A percentile compares a stretch with the other conserved stretches of the same genome.
These are phyloP conservation scores for Mallotus villosus DNA, from an alignment of 2,797 vertebrate species.

Conservation along the genomic window DNA sequence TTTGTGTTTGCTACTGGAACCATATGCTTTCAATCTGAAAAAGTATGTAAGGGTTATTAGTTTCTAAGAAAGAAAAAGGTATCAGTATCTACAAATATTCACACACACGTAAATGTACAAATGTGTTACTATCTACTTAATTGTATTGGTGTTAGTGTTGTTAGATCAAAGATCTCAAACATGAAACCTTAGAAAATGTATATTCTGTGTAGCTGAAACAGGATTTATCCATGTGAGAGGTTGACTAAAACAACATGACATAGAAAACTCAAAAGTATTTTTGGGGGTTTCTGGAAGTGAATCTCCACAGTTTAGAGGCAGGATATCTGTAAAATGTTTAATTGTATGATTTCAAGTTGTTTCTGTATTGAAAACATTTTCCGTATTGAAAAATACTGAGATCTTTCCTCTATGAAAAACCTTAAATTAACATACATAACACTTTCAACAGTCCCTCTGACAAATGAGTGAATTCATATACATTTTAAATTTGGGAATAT, in stretches of 20 bases:
- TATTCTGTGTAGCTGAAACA: slow-evolving; percentile 59
- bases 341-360: slow-evolving; percentile 3
- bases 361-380: slow-evolving; percentile 45
- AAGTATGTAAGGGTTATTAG: slow-evolving; percentile 21
- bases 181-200: slow-evolving; percentile 45
- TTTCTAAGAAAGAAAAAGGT: slow-evolving; percentile 15
- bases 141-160: slow-evolving; percentile 68
- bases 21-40: slow-evolving; percentile 50
- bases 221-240: slow-evolving; percentile 41
- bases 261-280: slow-evolving; percentile 11
- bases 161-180: slow-evolving; percentile 55
- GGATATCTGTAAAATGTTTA: slow-evolving; percentile 26
- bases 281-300: slow-evolving; percentile 2
- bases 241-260: neutral
- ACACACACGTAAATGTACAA: slow-evolving; percentile 33
- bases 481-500: too few species aligned
- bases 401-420: slow-evolving; percentile 36
- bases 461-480: neutral
- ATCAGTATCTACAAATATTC: slow-evolving; percentile 1
- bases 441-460: slow-evolving; percentile 8
- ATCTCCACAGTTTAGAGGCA: slow-evolving; percentile 16
- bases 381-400: slow-evolving; percentile 30
- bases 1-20: slow-evolving; percentile 62
- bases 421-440: slow-evolving; percentile 9
- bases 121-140: slow-evolving; percentile 67